Base-by-base conservation (phyloP, 1,140 invertebrate genomes). In the Heliconius melpomene region DNA sequence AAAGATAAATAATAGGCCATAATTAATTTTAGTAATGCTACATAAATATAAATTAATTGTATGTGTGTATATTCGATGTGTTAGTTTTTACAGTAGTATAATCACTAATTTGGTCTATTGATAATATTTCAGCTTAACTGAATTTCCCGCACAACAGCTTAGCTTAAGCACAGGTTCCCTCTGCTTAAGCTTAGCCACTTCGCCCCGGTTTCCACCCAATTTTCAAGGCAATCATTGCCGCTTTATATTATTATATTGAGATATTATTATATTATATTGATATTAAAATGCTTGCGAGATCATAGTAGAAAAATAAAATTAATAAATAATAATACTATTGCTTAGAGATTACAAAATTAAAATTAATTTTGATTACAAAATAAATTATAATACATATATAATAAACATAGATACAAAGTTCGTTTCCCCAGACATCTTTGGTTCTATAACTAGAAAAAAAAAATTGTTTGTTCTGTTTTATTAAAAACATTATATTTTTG, bases 1-100 rank as follows among this genome's bases (percentile, higher is more conserved):
- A 66, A 23, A 23, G 7, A 23, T 66, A 66, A 66, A 66, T n/a
- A 66, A 66, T 66, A 66, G 60, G 60, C 60, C 26, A 29, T 66
- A 29, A 29, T 66, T 29, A 2, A 66, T 23, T 66, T 66, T 29
- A 66, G 3, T 23, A 29, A 57, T 66, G n/a, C n/a, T 16, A 66
- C 13, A 66, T 29, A 13, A 66, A 66, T 66, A 29, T 66, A 66
- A 66, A 13, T 60, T 20, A 60, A 9, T 52, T 52, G 18, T 57
- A 66, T 29, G 9, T 66, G 60, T 26, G 9, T 26, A 66, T 66
- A 26, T 66, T 66, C 60, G 60, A 66, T 66, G 60, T 66, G 54
- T 66, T 29, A 26, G 3, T 66, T 66, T 66, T 29, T 9, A 13
- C 5, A 13, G 3, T 26, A 66, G 9, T 66, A 23, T 66, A 29